Base-by-base conservation (phyloP, 2,888 invertebrate genomes). In the Seira musarum region DNA sequence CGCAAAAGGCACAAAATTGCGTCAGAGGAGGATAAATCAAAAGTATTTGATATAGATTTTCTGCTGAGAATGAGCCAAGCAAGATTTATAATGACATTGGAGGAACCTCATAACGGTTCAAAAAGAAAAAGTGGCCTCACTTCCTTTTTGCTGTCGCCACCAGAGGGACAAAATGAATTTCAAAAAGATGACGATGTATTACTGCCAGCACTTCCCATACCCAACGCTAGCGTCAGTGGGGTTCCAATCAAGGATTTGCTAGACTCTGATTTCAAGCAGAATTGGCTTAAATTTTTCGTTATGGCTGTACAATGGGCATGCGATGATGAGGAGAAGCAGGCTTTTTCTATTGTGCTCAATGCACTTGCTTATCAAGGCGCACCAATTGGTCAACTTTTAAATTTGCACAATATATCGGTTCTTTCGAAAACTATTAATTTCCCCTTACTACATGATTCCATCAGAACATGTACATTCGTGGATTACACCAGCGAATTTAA, bases 231-330 rank as follows among this genome's bases (percentile, higher is more conserved):
- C 6, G 1, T 1, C 69, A 46, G 15, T 8, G 1, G 57, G n/a
- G 15, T 70, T 17, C 40, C 69, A 10, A n/a, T 70, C 0, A 70
- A 64, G 5, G 19, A 53, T 0, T 13, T 76, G 1, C 53, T 76
- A 22, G 63, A 17, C 22, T 17, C 49, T 22, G 10, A 67, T 5
- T 69, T 81, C 22, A 40, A 30, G 2, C 22, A 73, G 46, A 63
- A 63, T 22, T 81, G 73, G 72, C 77, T 81, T 1, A 40, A 68
- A 19, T 63, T 81, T 24, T 81, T 73, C 22, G 21, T 3, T n/a
- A 63, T 73, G 68, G 77, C 67, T 10, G 63, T 35, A 3, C 19
- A 64, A n/a, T 73, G 72, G 73, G 73, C 19, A 60, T 21, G 70
- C n/a, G n/a, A n/a, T n/a, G n/a, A n/a, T 64, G 76, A 68, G 57